Percentiles rank a stretch among this genome's conserved stretches.
Evolutionary conservation across 2,113 vertebrate species (phyloP).

Genomic region (Phodopus roborovskii): DNA sequence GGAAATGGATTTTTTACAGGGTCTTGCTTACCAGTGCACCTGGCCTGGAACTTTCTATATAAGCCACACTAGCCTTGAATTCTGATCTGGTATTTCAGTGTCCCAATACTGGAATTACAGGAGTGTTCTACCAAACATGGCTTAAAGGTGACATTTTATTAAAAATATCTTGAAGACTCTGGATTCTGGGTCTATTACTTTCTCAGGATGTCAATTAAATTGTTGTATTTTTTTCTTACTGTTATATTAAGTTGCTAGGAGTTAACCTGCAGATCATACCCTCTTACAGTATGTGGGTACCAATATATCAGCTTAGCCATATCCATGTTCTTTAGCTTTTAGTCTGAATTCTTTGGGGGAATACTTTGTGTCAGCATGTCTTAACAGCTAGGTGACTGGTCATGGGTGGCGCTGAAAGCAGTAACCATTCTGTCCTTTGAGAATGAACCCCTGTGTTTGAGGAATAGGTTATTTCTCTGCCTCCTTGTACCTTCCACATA

Average conservation of each 20-base stretch:
- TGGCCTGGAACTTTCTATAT: background rate
- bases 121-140: background rate
- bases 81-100: background rate
- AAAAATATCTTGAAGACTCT: background rate
- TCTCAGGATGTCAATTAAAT: background rate
- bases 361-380: background rate
- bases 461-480: background rate
- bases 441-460: background rate
- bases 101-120: background rate
- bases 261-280: background rate
- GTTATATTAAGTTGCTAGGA: background rate
- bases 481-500: accelerated
- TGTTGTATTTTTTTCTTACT: background rate
- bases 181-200: background rate
- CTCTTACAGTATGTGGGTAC: too few species aligned
- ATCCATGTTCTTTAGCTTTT: background rate
- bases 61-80: background rate
- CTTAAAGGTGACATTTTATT: background rate
- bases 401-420: background rate
- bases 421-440: background rate
- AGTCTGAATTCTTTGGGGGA: background rate
- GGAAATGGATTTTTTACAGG: background rate
- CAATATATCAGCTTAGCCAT: background rate
- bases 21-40: too few species aligned
- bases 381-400: background rate